Evolutionary conservation across 2,888 invertebrate genomes (phyloP).

Genomic region (Hecatera dysodea): DNA sequence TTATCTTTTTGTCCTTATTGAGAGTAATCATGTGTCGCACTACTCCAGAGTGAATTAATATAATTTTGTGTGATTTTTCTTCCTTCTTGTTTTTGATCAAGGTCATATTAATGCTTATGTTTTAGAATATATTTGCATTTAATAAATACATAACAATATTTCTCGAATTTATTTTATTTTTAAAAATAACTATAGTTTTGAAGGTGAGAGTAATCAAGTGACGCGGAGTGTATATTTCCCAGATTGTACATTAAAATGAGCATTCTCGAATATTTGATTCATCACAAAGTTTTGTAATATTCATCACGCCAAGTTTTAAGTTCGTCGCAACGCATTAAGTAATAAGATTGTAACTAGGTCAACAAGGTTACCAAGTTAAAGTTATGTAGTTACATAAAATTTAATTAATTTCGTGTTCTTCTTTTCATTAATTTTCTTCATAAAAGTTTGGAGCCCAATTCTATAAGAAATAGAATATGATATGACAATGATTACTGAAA

Average conservation of each 20-base stretch:
- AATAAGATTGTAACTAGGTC: constrained; percentile 56
- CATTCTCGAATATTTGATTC: constrained; percentile 24
- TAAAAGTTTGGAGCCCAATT: constrained; percentile 21
- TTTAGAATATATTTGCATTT: too few species aligned
- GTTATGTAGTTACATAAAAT: constrained; percentile 45
- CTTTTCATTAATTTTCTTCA: constrained; percentile 29
- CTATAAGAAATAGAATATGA: constrained; percentile 16
- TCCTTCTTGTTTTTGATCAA: too few species aligned
- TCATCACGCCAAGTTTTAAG: constrained; percentile 25
- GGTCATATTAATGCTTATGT: too few species aligned
- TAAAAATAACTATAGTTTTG: too few species aligned
- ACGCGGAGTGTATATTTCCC: too few species aligned
- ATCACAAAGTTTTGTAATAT: constrained; percentile 40
- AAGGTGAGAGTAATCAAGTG: too few species aligned
- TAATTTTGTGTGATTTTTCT: too few species aligned
- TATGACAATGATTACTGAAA: not conserved
- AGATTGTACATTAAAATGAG: not conserved
- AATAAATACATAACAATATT: too few species aligned
- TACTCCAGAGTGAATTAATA: too few species aligned
- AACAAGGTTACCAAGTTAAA: constrained; percentile 41
- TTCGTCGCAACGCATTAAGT: constrained; percentile 37
- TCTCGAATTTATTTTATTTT: too few species aligned
- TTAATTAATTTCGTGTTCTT: constrained; percentile 47
- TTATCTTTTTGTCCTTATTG: too few species aligned
- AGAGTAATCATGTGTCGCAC: too few species aligned